Evolutionary conservation across 2,888 invertebrate species (phyloP), one percentile per base, ranked within the genome.

Genomic region (Nematopogon swammerdamellus): DNA sequence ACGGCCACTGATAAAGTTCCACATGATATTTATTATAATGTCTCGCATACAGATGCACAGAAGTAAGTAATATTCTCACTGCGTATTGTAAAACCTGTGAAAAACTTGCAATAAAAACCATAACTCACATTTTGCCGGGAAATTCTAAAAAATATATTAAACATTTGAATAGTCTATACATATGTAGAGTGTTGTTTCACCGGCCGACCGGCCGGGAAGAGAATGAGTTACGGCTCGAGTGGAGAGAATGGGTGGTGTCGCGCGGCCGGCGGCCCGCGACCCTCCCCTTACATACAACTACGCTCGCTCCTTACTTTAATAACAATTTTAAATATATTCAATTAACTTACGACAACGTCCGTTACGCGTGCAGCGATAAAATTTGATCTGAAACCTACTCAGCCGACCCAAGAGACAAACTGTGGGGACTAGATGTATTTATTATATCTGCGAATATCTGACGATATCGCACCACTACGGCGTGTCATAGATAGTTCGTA

Each of bases 111-210:
- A 68, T 70, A 70, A 68, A 72, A 76, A 76, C 73, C 68, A 75
- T 75, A 76, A 44, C 75, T 65, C 72, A 63, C 73, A 75, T 74
- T 69, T 75, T n/a, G n/a, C 76, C 70, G 70, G 75, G 75, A 75
- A 73, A 65, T 76, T 75, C 75, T 74, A 76, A 76, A 76, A 75
- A 76, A 77, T 75, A 76, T 74, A 73, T 74, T 75, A 74, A 72
- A 75, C 73, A 75, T 75, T 74, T 74, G 69, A 72, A 75, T 76
- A 69, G 76, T 77, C 77, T 75, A 76, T 76, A 76, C 75, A 75
- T 72, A 73, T 67, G 73, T 73, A 73, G 72, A 75, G 68, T 44
- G 68, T 70, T 70, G 25, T n/a, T n/a, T n/a, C n/a, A n/a, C 25
- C 5, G 5, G 4, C 25, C 25, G 25, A 25, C 25, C n/a, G n/a